Evolutionary conservation across 2,888 invertebrate species (phyloP).

Genomic region (Stenolophus ochropezus): DNA sequence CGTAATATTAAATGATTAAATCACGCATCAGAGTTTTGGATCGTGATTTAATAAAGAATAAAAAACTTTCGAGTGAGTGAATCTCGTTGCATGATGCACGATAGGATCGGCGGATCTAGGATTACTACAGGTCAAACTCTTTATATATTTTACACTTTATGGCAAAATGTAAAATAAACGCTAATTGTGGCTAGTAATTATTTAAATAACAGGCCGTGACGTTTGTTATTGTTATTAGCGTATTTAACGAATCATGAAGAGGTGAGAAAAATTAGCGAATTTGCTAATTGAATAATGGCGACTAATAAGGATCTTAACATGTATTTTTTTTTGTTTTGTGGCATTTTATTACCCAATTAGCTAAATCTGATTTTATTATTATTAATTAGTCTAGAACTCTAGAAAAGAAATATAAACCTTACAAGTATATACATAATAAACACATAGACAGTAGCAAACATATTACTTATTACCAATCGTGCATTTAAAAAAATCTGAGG

Average conservation of each 20-base stretch:
- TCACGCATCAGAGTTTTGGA: not conserved
- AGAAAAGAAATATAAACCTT: too few relatives aligned
- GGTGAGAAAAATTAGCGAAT: not conserved
- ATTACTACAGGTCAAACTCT: conserved; percentile 46
- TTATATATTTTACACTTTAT: conserved; percentile 30
- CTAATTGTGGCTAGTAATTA: conserved; percentile 25
- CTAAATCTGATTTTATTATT: not conserved
- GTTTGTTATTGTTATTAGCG: conserved; percentile 22
- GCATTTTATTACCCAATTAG: not conserved
- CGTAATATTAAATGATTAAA: conserved; percentile 19
- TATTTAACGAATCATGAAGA: conserved; percentile 30
- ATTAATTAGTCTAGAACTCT: too few relatives aligned
- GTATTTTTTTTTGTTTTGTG: not conserved
- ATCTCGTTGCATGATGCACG: conserved; percentile 44
- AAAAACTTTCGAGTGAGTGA: conserved; percentile 14
- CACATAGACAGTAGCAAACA: too few relatives aligned
- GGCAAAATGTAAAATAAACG: not conserved
- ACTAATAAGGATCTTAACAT: not conserved
- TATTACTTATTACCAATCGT: too few relatives aligned
- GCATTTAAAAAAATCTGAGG: too few relatives aligned
- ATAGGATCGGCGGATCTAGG: conserved; percentile 37
- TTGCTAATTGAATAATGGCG: not conserved
- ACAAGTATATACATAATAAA: too few relatives aligned
- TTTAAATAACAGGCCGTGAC: conserved; percentile 22
- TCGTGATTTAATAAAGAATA: conserved; percentile 23